phyloP scores from a whole-genome alignment of 2,113 vertebrate species.

The Apodemus sylvaticus region DNA sequence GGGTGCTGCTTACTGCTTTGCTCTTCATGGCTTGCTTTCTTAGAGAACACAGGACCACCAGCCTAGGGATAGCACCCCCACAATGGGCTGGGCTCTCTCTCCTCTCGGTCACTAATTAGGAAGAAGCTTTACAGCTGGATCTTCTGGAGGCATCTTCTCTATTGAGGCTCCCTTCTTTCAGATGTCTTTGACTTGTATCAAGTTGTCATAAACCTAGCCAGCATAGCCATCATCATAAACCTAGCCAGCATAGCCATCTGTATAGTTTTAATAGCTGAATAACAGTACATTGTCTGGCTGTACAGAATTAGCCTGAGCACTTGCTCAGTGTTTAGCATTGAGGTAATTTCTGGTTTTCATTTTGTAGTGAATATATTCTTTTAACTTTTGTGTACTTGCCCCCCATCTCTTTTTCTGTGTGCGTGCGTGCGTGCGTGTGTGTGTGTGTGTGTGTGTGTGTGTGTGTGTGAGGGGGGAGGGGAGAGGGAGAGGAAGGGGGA shows the following conservation, averaged over 20 bases:
- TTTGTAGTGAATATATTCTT: slow-evolving; percentile 16
- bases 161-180: not conserved
- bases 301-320: slow-evolving; percentile 7
- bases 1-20: not conserved
- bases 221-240: no score
- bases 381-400: not conserved
- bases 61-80: not conserved
- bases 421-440: not conserved
- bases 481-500: no score
- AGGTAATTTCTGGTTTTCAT: slow-evolving; percentile 39
- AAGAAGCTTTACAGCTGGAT: not conserved
- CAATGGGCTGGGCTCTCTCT: not conserved
- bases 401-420: not conserved
- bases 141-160: not conserved
- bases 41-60: not conserved
- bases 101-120: not conserved
- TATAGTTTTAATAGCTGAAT: slow-evolving; percentile 27
- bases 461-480: not conserved
- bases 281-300: not conserved
- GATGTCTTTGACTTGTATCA: not conserved
- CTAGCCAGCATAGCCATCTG: no score
- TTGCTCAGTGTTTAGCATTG: not conserved
- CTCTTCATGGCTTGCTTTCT: not conserved
- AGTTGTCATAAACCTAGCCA: not conserved
- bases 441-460: not conserved